These are phyloP conservation scores for Cephus pulcher DNA, from an alignment of 2,888 invertebrate genomes.

Conservation along the genomic window DNA sequence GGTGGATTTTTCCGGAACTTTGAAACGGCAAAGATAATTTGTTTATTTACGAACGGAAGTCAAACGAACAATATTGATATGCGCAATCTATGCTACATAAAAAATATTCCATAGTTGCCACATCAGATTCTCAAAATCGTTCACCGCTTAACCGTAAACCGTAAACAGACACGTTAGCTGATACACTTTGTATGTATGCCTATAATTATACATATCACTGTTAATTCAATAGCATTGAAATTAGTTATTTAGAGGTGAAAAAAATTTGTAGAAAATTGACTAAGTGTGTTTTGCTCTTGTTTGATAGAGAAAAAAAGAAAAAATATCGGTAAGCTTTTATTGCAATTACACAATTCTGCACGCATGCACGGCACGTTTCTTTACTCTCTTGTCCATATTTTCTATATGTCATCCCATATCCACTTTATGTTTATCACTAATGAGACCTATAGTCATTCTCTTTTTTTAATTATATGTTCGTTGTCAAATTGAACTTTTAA, in stretches of 20 bases:
- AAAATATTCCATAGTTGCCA: too few species aligned
- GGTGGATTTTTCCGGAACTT: too few species aligned
- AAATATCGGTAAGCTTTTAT: neutral
- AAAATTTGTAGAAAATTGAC: neutral
- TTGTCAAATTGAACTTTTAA: neutral
- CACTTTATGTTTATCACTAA: neutral
- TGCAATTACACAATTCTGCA: constrained; percentile 23
- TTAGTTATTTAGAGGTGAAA: neutral
- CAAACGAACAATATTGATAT: too few species aligned
- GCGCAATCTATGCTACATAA: too few species aligned
- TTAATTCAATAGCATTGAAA: neutral
- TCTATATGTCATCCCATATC: constrained; percentile 1
- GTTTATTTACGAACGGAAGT: too few species aligned
- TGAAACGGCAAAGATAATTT: too few species aligned
- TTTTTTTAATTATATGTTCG: neutral
- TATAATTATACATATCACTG: too few species aligned
- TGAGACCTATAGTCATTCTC: neutral
- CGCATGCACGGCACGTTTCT: constrained; percentile 29
- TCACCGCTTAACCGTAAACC: too few species aligned
- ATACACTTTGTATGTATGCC: too few species aligned
- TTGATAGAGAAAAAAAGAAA: neutral
- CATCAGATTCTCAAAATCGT: too few species aligned
- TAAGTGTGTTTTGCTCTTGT: neutral
- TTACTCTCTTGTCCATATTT: constrained; percentile 17
- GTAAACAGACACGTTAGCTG: too few species aligned